A percentile compares a stretch with the other conserved stretches of the same genome.
These are phyloP conservation scores for Zapornia atra DNA, from an alignment of 2,113 vertebrate genomes.

Conservation along the genomic window DNA sequence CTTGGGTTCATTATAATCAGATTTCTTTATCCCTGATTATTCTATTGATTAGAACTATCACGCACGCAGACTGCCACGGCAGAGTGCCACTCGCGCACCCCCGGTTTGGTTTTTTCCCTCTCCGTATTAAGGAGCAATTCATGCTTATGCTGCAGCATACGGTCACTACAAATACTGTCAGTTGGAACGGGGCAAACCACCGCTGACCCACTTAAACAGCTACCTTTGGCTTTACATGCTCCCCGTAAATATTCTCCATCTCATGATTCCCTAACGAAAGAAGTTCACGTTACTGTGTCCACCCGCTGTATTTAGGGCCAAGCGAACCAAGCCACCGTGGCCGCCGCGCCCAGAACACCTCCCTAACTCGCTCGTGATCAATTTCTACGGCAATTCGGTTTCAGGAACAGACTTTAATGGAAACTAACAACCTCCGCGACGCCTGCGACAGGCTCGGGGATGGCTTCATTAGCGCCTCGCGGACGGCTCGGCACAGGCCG, in stretches of 20 bases:
- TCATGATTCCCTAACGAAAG: rapidly evolving
- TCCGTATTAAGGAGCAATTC: not conserved
- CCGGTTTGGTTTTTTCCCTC: rapidly evolving
- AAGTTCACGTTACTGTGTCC: not conserved
- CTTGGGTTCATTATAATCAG: not conserved
- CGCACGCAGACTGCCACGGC: not conserved
- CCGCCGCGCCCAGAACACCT: not conserved
- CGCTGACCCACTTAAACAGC: not conserved
- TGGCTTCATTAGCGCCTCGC: rapidly evolving
- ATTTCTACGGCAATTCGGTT: not conserved
- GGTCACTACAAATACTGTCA: not conserved
- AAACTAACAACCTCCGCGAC: not conserved
- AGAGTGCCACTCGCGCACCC: not conserved
- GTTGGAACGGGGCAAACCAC: not conserved
- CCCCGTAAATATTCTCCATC: not conserved
- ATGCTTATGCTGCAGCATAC: not conserved
- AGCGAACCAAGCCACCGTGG: not conserved
- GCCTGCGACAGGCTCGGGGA: not conserved
- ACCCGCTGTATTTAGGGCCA: not conserved
- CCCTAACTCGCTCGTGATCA: not conserved
- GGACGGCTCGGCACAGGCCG: not conserved
- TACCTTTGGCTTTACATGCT: not conserved
- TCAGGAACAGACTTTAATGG: not conserved
- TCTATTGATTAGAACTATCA: not conserved
- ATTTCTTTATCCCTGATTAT: not conserved